Evolutionary conservation across 2,888 invertebrate genomes (phyloP).

Genomic region (Tetheella fluctuosa): DNA sequence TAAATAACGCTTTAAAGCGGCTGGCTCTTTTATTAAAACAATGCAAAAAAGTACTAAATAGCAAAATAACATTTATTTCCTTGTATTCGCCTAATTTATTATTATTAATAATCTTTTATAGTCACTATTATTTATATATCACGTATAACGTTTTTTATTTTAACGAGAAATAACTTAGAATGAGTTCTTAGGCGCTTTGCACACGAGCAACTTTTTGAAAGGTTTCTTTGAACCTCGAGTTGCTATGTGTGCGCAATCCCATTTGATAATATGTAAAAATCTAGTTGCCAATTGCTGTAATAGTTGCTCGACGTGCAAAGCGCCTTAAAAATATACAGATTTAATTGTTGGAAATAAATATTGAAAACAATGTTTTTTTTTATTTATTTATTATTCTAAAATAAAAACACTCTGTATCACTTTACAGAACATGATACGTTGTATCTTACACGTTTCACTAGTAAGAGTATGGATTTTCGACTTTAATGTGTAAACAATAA

Average conservation of each 20-base stretch:
- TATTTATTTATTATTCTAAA: not conserved
- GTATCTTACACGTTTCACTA: conserved; percentile 5
- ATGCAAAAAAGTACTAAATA: conserved; percentile 28
- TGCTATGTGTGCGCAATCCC: too few relatives aligned
- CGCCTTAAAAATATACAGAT: conserved; percentile 23
- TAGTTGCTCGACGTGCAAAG: too few relatives aligned
- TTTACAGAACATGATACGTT: not conserved
- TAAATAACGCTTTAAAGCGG: not conserved
- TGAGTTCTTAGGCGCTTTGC: conserved; percentile 24
- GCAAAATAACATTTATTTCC: conserved; percentile 21
- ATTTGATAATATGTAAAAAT: too few relatives aligned
- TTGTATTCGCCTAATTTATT: conserved; percentile 48
- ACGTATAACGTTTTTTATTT: conserved; percentile 57
- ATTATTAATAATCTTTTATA: conserved; percentile 37
- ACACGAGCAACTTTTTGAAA: too few relatives aligned
- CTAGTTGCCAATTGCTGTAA: too few relatives aligned
- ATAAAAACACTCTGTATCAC: conserved; percentile 7
- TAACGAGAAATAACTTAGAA: conserved; percentile 34
- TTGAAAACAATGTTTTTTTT: not conserved
- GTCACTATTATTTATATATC: conserved; percentile 58
- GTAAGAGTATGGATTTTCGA: conserved; percentile 3
- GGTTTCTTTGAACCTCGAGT: too few relatives aligned
- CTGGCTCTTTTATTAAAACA: conserved; percentile 24
- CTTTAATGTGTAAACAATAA: conserved; percentile 12
- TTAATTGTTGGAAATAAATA: not conserved